A percentile compares a stretch with the other conserved stretches of the same genome.
Evolutionary conservation across 2,797 vertebrate species (phyloP).

Genomic region (Anableps anableps): DNA sequence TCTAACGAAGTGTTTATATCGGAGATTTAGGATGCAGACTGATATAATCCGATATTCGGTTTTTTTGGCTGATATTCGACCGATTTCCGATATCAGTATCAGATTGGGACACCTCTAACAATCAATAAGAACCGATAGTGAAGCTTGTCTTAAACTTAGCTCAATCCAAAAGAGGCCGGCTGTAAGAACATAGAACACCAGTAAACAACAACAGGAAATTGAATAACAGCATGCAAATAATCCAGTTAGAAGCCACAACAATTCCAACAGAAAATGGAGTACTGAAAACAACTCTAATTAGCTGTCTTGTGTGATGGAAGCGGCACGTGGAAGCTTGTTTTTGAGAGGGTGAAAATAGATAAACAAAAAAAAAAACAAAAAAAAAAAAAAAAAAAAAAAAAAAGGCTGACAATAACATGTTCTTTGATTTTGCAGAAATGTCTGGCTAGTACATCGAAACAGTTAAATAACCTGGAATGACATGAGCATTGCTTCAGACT

Average conservation of each 20-base stretch:
- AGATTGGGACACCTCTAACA: too few relatives aligned
- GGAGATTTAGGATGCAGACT: too few relatives aligned
- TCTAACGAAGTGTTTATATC: too few relatives aligned
- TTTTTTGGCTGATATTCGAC: too few relatives aligned
- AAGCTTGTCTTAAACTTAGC: not conserved
- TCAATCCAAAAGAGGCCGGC: not conserved
- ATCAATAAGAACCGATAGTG: not conserved
- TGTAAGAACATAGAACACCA: not conserved
- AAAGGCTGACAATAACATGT: not conserved
- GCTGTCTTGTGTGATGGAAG: not conserved
- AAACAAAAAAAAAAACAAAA: too few relatives aligned
- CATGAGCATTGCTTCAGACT: not conserved
- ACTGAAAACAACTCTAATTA: not conserved
- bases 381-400: too few relatives aligned
- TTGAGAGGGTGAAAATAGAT: not conserved
- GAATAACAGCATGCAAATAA: not conserved
- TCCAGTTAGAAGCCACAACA: not conserved
- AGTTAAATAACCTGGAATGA: not conserved
- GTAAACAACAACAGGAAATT: not conserved
- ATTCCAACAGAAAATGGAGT: not conserved
- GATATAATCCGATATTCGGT: too few relatives aligned
- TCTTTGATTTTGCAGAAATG: not conserved
- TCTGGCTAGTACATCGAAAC: not conserved
- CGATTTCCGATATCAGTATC: too few relatives aligned
- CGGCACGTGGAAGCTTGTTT: not conserved